phyloP scores from a whole-genome alignment of 2,113 vertebrate species.

The Chinchilla lanigera region DNA sequence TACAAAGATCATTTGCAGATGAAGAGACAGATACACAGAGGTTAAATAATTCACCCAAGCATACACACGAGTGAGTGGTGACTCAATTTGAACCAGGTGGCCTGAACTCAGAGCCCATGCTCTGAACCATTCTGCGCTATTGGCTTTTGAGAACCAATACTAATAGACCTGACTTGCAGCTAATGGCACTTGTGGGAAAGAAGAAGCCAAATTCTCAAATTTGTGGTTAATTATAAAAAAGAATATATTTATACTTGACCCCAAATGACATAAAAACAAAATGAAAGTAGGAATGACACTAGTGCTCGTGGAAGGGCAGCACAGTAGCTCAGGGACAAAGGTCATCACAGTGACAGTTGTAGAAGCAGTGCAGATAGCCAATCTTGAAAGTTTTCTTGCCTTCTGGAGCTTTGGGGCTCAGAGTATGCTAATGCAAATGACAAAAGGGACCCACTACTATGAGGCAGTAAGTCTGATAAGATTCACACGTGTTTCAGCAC shows the following conservation, averaged over 20 bases:
- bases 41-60: not conserved
- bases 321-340: not conserved
- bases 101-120: not conserved
- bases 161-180: not conserved
- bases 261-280: not conserved
- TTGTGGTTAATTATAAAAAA: not conserved
- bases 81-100: not conserved
- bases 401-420: not conserved
- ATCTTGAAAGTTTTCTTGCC: not conserved
- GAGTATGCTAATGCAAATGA: not conserved
- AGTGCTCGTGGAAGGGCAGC: no score
- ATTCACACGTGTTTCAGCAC: not conserved
- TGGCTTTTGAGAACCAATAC: not conserved
- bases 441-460: not conserved
- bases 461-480: not conserved
- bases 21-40: not conserved
- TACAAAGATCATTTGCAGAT: not conserved
- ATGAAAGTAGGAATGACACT: not conserved
- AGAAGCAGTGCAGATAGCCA: not conserved
- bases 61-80: not conserved
- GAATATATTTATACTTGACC: not conserved
- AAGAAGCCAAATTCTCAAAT: not conserved
- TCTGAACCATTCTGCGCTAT: not conserved
- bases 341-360: not conserved
- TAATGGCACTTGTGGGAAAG: not conserved